Base-by-base conservation (phyloP, 2,113 vertebrate species). In the Callipepla squamata region DNA sequence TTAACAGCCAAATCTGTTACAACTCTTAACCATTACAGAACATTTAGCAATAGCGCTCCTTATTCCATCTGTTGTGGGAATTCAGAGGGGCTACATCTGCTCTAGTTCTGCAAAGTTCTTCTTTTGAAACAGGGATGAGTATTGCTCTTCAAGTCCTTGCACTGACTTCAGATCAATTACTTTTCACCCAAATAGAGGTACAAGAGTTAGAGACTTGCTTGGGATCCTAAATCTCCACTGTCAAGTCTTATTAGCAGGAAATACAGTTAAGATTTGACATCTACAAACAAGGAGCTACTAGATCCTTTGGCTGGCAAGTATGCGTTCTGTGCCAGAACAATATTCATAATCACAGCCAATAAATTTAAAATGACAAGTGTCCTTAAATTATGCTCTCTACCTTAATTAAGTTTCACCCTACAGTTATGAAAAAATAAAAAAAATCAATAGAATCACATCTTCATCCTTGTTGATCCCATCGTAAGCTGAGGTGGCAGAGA, bases 41-140 rank as follows among this genome's bases (percentile, higher is more conserved):
- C 40, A 75, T 70, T 87, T 84, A 84, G 61, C 51, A 67, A 38
- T 4, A 73, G 28, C 63, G 14, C 34, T 89, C 74, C 51, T 79
- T 78, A 48, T n/a, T 70, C 84, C 84, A 89, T 78, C 89, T 89
- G 73, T 65, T 87, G 51, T 51, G 74, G 87, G 38, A 94, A 93
- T 92, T 86, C 42, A 44, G 53, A 93, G 15, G 15, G 32, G 47
- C 57, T 94, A 20, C 84, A 87, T 68, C 91, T 81, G 78, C 66
- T 95, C 38, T 44, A 4, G 44, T 61, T 63, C n/a, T 21, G 79
- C 38, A 63, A 50, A 75, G 69, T 30, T 30, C 38, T 96, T 78
- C 10, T 14, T 32, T 89, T 80, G 74, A 14, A 94, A 61, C 38
- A 78, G 22, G 18, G 80, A 67, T 10, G 25, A 86, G 9, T 32